Conservation (phyloP, 2,113 vertebrate genomes). For the Poecile atricapillus region DNA sequence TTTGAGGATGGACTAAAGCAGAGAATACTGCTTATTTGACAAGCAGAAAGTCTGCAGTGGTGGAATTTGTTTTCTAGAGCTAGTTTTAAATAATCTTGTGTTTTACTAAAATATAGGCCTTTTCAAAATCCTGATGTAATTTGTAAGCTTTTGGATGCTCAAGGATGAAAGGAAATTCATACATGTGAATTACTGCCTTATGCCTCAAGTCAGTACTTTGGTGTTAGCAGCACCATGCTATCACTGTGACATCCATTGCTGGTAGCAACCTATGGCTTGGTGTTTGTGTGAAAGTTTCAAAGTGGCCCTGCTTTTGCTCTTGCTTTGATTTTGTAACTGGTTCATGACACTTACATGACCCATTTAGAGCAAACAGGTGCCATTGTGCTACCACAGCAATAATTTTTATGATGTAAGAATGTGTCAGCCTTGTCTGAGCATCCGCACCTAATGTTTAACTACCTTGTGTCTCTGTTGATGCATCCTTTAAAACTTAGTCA, state of each 20-base stretch:
- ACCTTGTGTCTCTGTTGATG: background rate
- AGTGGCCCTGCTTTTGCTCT: background rate
- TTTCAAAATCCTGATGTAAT: background rate
- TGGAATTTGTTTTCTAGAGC: background rate
- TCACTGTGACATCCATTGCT: background rate
- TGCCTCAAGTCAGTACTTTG: background rate
- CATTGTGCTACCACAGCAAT: background rate
- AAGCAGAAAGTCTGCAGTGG: background rate
- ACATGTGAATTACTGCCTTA: background rate
- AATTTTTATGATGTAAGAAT: background rate
- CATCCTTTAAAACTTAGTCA: background rate
- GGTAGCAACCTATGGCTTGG: background rate
- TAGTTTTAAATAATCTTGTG: background rate
- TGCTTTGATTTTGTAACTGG: constrained; percentile 4
- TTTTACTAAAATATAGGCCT: background rate
- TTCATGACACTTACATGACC: background rate
- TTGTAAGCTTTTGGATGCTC: background rate
- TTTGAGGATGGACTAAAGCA: background rate
- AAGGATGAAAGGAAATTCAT: background rate
- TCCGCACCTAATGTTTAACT: background rate
- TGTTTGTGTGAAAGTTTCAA: background rate
- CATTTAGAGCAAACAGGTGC: background rate
- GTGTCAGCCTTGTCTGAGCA: background rate
- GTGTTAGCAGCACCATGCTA: background rate
- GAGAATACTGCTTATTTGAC: background rate